Base-by-base conservation (phyloP, 1,140 invertebrate genomes). In the Apis mellifera region DNA sequence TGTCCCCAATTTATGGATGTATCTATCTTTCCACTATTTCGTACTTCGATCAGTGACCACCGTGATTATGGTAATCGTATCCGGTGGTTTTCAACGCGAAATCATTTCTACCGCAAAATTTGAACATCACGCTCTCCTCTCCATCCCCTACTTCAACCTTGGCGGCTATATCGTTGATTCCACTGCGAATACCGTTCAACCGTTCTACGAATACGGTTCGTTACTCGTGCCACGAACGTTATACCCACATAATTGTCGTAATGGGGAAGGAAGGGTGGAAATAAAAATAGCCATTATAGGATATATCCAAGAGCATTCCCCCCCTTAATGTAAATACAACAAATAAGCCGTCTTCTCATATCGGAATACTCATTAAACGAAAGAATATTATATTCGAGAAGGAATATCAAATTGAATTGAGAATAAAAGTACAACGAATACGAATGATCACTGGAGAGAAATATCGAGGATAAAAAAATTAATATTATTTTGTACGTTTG, bases 61-160 rank as follows among this genome's bases (percentile, higher is more conserved):
- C 50, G 3, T 42, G 64, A 76, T 72, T 72, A 62, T 72, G 48
- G 48, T 72, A 79, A 71, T 79, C 55, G 32, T 72, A 72, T 72
- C 68, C 68, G 19, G 55, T 9, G 68, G 54, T 71, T 62, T 78
- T 54, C 73, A n/a, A 78, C 50, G 66, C 62, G 65, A 72, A 73
- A 79, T 83, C 68, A 83, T 79, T 83, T 60, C 50, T 52, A 65
- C 69, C 62, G n/a, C 75, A 42, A 59, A 62, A 82, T 60, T 74
- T 65, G 32, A 62, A 78, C 65, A 55, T 64, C 66, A 64, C 23
- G 32, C n/a, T 8, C 65, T 15, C 32, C 26, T 13, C 19, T 32
- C 42, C 11, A 42, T 1, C 7, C 19, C 13, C 19, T 42, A 2
- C 15, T 4, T 54, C 19, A n/a, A 59, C 21, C 19, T 13, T 3